Evolutionary conservation across 2,888 invertebrate species (phyloP).

Genomic region (Agrochola circellaris): DNA sequence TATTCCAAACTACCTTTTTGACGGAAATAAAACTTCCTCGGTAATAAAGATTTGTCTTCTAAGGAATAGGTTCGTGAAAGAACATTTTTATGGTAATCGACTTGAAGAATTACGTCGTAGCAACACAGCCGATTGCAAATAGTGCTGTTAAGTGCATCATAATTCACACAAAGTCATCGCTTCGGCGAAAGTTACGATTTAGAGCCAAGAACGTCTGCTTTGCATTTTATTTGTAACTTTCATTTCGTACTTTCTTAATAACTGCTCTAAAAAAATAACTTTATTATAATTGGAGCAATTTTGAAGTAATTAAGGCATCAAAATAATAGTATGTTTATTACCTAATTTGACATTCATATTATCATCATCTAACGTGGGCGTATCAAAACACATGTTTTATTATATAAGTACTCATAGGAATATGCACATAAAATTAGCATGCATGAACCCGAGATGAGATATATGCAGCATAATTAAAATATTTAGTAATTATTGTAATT

Average conservation of each 20-base stretch:
- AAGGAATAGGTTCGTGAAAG: conserved; percentile 37
- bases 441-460: background rate
- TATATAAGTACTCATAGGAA: conserved; percentile 12
- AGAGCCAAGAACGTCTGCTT: conserved; percentile 57
- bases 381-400: conserved; percentile 32
- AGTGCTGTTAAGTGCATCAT: conserved; percentile 71
- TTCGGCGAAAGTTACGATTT: conserved; percentile 66
- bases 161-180: conserved; percentile 69
- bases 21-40: conserved; percentile 37
- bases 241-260: conserved; percentile 68
- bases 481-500: conserved; percentile 9
- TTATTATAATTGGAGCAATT: conserved; percentile 62
- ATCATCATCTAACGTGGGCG: conserved; percentile 21
- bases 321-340: conserved; percentile 37
- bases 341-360: conserved; percentile 31
- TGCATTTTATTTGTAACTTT: conserved; percentile 69
- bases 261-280: conserved; percentile 52
- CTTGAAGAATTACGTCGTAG: conserved; percentile 67
- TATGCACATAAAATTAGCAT: conserved; percentile 28
- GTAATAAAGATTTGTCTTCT: conserved; percentile 47
- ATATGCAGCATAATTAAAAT: conserved; percentile 12
- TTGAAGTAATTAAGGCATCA: conserved; percentile 54
- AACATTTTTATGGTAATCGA: conserved; percentile 67
- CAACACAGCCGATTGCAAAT: conserved; percentile 68
- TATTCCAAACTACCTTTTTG: conserved; percentile 31